phyloP scores from a whole-genome alignment of 2,888 invertebrate genomes.

The Xestia c-nigrum region DNA sequence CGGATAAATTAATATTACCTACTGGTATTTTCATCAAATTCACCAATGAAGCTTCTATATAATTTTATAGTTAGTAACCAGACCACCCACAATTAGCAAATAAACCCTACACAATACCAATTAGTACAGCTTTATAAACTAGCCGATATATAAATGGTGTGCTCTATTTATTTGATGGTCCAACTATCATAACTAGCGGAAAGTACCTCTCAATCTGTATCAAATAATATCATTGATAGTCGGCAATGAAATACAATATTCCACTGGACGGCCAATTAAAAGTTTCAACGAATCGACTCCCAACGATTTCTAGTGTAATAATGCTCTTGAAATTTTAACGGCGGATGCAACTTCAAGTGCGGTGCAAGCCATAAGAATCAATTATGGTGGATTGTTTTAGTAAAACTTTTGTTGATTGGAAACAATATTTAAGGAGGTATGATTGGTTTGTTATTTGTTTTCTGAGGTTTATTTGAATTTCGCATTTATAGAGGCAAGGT shows the following conservation, averaged over 20 bases:
- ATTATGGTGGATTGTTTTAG: conserved; percentile 36
- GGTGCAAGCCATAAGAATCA: conserved; percentile 63
- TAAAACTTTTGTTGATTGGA: conserved; percentile 15
- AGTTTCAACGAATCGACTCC: conserved; percentile 80
- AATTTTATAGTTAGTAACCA: conserved; percentile 16
- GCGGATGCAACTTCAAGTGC: conserved; percentile 74
- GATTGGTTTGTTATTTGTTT: conserved; percentile 10
- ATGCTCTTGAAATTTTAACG: conserved; percentile 83
- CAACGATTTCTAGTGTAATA: conserved; percentile 79
- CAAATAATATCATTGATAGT: conserved; percentile 78
- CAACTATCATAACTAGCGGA: conserved; percentile 41
- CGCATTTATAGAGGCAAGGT: background rate
- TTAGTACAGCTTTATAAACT: conserved; percentile 12
- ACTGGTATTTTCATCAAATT: conserved; percentile 1
- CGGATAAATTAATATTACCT: background rate
- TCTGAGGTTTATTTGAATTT: background rate
- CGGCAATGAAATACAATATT: conserved; percentile 81
- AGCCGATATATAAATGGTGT: conserved; percentile 5
- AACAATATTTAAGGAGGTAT: conserved; percentile 2
- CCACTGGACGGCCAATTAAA: conserved; percentile 86
- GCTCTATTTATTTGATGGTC: conserved; percentile 45
- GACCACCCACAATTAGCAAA: conserved; percentile 14
- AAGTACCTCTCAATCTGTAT: conserved; percentile 69
- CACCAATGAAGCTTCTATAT: background rate
- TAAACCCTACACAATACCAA: conserved; percentile 13